Conservation (phyloP, 2,888 invertebrate genomes). For the Autographa pulchrina region DNA sequence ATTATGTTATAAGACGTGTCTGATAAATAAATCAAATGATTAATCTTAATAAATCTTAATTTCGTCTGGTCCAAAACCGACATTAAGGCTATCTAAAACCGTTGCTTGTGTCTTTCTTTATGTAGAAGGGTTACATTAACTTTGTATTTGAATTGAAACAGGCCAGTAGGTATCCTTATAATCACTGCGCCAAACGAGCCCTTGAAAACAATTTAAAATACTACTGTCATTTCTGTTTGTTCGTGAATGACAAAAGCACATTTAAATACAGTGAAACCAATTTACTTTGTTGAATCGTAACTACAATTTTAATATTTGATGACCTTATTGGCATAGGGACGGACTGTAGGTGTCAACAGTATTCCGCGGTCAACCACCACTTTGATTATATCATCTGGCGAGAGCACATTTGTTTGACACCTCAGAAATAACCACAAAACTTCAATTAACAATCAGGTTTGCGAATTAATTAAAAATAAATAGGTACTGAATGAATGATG, state of each 20-base stretch:
- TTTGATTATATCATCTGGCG: neutral
- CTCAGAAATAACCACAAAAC: neutral
- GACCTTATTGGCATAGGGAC: neutral
- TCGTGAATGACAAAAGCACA: neutral
- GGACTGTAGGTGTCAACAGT: conserved; percentile 1
- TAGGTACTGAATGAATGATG: no score
- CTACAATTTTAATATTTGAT: conserved; percentile 33
- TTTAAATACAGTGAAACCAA: conserved; percentile 7
- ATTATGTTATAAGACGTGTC: no score
- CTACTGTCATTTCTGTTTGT: neutral
- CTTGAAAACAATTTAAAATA: neutral
- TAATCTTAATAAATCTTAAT: no score
- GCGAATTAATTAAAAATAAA: no score
- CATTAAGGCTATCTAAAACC: no score
- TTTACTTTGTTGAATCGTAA: conserved; percentile 11
- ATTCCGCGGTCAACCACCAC: conserved; percentile 16
- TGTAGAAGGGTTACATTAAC: neutral
- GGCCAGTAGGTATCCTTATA: conserved; percentile 1
- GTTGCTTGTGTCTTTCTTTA: neutral
- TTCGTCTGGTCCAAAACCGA: no score
- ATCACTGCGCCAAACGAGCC: conserved; percentile 4
- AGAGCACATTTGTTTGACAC: neutral
- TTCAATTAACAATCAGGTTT: neutral
- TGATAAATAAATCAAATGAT: no score
- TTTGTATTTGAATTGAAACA: neutral